Percentiles rank a stretch among this genome's conserved stretches.
Evolutionary conservation across 1,140 invertebrate species (phyloP).

Genomic region (Eurosta solidaginis): DNA sequence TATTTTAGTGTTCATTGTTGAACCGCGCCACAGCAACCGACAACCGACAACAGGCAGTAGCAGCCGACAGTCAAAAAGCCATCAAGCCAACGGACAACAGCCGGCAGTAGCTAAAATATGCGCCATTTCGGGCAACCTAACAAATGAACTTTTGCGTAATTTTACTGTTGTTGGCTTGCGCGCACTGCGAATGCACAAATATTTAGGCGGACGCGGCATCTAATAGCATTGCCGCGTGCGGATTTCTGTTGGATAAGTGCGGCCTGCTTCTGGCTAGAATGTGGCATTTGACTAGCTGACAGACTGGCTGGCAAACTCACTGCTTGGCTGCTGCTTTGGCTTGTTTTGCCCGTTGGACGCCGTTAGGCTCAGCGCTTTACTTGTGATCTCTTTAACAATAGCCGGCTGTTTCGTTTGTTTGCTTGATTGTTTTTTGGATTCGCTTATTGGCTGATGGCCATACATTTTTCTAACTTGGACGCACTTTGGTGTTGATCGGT

Average conservation of each 20-base stretch:
- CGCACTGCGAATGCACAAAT: background rate
- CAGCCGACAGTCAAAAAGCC: background rate
- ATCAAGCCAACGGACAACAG: conserved; percentile 5
- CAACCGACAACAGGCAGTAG: background rate
- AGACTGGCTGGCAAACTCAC: background rate
- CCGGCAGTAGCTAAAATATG: background rate
- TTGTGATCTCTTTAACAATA: background rate
- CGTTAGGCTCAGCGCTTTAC: background rate
- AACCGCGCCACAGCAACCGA: background rate
- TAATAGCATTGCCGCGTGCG: background rate
- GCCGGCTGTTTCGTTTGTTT: background rate
- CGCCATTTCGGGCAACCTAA: background rate
- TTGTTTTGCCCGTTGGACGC: background rate
- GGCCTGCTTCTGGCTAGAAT: background rate
- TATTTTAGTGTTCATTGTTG: conserved; percentile 1
- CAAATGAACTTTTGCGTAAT: conserved; percentile 27
- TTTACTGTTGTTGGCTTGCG: background rate
- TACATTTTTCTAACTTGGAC: conserved; percentile 21
- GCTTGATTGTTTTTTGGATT: background rate
- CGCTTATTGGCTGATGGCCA: background rate
- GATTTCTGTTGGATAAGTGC: too few species aligned
- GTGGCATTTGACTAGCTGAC: background rate
- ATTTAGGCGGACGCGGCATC: background rate
- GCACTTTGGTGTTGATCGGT: conserved; percentile 24
- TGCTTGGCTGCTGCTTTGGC: background rate